These are phyloP conservation scores for Apostichopus parvimensis DNA, from an alignment of 35 echinoderm and acorn worm genomes.

Conservation along the genomic window DNA sequence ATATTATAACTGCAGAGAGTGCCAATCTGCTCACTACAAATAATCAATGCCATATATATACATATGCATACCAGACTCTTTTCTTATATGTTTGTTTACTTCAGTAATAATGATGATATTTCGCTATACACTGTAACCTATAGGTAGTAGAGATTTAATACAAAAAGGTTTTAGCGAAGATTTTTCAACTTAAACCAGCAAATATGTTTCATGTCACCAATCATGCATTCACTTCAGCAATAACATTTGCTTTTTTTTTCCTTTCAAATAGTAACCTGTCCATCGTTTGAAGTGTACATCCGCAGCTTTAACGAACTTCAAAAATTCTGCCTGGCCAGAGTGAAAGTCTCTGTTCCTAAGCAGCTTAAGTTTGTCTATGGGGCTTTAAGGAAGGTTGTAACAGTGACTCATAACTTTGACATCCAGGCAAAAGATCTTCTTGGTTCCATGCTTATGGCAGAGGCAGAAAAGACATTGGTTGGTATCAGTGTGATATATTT, in stretches of 20 bases:
- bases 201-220: too few relatives aligned
- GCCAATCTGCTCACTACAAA: too few relatives aligned
- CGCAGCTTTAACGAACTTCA: slow-evolving; percentile 31
- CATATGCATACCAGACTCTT: too few relatives aligned
- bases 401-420: slow-evolving; percentile 16
- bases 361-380: slow-evolving; percentile 39
- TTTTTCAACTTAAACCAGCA: too few relatives aligned
- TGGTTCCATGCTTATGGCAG: slow-evolving; percentile 38
- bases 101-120: not conserved
- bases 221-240: too few relatives aligned
- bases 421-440: not conserved
- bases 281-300: slow-evolving; percentile 40
- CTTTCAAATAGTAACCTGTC: slow-evolving; percentile 19
- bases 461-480: slow-evolving; percentile 29
- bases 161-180: too few relatives aligned
- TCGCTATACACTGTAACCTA: not conserved
- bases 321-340: slow-evolving; percentile 25
- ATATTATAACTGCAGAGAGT: too few relatives aligned
- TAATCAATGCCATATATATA: too few relatives aligned
- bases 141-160: too few relatives aligned
- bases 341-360: slow-evolving; percentile 24
- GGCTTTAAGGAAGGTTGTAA: slow-evolving; percentile 9
- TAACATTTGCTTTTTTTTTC: not conserved
- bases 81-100: not conserved
- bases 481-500: not conserved